Evolutionary conservation across 2,888 invertebrate species (phyloP), one percentile per base, ranked within the genome.

Genomic region (Drepanosiphum platanoidis): DNA sequence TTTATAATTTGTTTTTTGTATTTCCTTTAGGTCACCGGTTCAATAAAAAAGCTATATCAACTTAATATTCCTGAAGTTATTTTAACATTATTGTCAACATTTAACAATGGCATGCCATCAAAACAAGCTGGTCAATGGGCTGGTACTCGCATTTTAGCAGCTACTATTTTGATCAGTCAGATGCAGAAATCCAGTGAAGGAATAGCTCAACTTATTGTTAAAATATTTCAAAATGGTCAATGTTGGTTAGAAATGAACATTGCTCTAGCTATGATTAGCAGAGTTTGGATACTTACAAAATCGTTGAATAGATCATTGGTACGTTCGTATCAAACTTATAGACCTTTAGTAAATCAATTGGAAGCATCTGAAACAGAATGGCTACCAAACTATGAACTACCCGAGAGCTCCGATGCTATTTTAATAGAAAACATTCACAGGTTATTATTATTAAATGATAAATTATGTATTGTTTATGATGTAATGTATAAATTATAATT

Each of bases 241-340:
- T 84, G 77, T 77, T 84, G 84, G 84, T 75, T 68, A 58, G 84
- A 84, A 84, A 84, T 84, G 68, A 75, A 84, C 7, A 77, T 84
- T 58, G 84, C 84, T 3, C 70, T 84, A 58, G 84, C 77, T 32
- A 84, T 84, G 84, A 58, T 84, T 15, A 84, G 84, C 68, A 84
- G 84, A 39, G 75, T 84, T 30, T 84, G 84, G 84, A 84, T 84
- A 68, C 52, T 84, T 52, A 36, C 84, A 3, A 84, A 77, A 77
- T 66, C 84, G 1, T 68, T 84, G 15, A 15, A 52, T 9, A 84
- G 58, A 58, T 68, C 68, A 36, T 77, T 68, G 66, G 52, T 39
- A 36, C 52, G 27, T 1, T 84, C 52, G 5, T 84, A 77, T 77
- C 4, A 84, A 70, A 34, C n/a, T 27, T 70, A n/a, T 77, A 68